phyloP scores from a whole-genome alignment of 2,113 vertebrate genomes.

The Gymnorhina tibicen region DNA sequence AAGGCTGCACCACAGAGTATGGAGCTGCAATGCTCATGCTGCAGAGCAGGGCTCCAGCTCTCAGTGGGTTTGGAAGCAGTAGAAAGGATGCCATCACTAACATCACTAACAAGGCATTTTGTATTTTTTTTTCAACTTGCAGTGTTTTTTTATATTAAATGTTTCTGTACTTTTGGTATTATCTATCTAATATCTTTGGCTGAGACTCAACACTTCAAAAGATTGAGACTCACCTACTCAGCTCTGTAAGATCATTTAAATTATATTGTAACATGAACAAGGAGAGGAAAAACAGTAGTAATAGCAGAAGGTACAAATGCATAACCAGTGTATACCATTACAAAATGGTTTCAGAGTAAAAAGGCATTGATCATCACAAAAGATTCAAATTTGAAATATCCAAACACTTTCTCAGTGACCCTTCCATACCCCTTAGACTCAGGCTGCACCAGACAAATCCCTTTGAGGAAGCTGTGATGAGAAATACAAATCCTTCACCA shows the following conservation, averaged over 20 bases:
- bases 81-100: background rate
- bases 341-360: constrained; percentile 41
- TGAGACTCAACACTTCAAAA: background rate
- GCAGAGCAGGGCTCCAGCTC: background rate
- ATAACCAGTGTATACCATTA: background rate
- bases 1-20: background rate
- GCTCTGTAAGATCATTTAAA: background rate
- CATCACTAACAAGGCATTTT: background rate
- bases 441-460: background rate
- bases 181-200: background rate
- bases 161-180: background rate
- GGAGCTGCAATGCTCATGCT: background rate
- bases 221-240: background rate
- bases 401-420: background rate
- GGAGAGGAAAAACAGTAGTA: background rate
- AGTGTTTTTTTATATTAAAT: background rate
- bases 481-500: constrained; percentile 21
- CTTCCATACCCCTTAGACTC: background rate
- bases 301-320: constrained; percentile 19
- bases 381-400: constrained; percentile 49
- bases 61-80: background rate
- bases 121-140: background rate
- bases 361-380: constrained; percentile 35
- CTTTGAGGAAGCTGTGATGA: background rate
- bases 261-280: background rate